A percentile compares a stretch with the other conserved stretches of the same genome.
These are phyloP conservation scores for Drosophila monieri DNA, from an alignment of 2,888 invertebrate species.

Conservation along the genomic window DNA sequence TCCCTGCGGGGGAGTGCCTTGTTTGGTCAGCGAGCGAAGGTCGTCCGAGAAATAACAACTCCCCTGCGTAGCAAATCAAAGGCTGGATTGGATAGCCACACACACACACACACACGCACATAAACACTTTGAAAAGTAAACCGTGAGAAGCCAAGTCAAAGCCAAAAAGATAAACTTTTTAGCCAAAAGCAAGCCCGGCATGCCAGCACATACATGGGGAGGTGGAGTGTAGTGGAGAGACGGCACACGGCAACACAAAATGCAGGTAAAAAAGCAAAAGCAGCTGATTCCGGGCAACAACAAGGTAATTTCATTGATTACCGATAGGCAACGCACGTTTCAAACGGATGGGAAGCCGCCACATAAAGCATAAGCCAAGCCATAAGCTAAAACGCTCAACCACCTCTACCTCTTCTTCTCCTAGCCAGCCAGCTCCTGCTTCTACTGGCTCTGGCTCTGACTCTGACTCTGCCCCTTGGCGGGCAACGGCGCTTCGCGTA, in stretches of 20 bases:
- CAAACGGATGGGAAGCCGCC: constrained; percentile 56
- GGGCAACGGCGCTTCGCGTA: constrained; percentile 74
- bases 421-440: constrained; percentile 7
- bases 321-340: constrained; percentile 77
- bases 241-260: constrained; percentile 10
- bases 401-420: constrained; percentile 23
- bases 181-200: constrained; percentile 65
- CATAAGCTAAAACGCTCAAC: constrained; percentile 15
- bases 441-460: constrained; percentile 13
- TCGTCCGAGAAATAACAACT: neutral
- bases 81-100: constrained; percentile 28
- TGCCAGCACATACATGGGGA: constrained; percentile 51
- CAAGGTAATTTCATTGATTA: constrained; percentile 77
- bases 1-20: constrained; percentile 7
- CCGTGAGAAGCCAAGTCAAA: constrained; percentile 78
- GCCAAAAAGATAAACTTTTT: constrained; percentile 69
- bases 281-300: constrained; percentile 67
- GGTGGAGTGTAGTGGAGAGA: constrained; percentile 62
- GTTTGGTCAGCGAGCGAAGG: constrained; percentile 44
- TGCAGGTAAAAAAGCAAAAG: constrained; percentile 55
- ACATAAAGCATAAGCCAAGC: constrained; percentile 30
- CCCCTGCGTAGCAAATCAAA: constrained; percentile 7
- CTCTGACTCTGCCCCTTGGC: constrained; percentile 49
- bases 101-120: constrained; percentile 40
- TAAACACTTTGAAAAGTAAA: constrained; percentile 76